Conservation (phyloP, 2,888 invertebrate species). For the Hermodice carunculata region DNA sequence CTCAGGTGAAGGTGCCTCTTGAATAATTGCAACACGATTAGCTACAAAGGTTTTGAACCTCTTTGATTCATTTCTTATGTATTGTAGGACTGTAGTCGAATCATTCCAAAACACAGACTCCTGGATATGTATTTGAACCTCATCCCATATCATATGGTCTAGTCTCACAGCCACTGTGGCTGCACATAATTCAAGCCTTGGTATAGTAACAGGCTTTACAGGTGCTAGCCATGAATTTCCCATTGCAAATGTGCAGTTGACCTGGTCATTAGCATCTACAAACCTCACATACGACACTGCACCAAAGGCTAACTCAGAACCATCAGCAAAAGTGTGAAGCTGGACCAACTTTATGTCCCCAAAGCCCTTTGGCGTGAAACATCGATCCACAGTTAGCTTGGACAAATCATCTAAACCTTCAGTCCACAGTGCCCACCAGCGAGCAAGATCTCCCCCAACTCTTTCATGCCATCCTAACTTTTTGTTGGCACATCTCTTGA, state of each 20-base stretch:
- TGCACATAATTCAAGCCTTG: not conserved
- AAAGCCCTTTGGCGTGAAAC: not conserved
- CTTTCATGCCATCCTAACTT: not conserved
- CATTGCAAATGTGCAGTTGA: not conserved
- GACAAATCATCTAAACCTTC: not conserved
- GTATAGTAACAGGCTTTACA: not conserved
- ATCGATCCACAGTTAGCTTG: not conserved
- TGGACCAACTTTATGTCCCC: not conserved
- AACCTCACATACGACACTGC: not conserved
- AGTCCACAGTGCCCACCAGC: not conserved
- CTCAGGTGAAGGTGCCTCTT: not conserved
- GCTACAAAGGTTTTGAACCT: conserved; percentile 2
- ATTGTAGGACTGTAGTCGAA: not conserved
- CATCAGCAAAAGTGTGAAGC: not conserved
- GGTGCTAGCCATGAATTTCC: not conserved
- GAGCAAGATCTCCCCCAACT: not conserved
- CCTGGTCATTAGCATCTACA: not conserved
- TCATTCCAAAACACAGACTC: too few relatives aligned
- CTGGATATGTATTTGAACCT: too few relatives aligned
- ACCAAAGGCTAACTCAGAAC: not conserved
- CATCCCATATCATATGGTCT: too few relatives aligned
- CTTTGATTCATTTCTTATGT: not conserved
- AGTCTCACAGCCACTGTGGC: not conserved
- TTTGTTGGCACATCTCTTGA: not conserved
- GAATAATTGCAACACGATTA: not conserved